phyloP scores from a whole-genome alignment of 1,140 invertebrate species.

The Pseudomyrmex cubaensis region DNA sequence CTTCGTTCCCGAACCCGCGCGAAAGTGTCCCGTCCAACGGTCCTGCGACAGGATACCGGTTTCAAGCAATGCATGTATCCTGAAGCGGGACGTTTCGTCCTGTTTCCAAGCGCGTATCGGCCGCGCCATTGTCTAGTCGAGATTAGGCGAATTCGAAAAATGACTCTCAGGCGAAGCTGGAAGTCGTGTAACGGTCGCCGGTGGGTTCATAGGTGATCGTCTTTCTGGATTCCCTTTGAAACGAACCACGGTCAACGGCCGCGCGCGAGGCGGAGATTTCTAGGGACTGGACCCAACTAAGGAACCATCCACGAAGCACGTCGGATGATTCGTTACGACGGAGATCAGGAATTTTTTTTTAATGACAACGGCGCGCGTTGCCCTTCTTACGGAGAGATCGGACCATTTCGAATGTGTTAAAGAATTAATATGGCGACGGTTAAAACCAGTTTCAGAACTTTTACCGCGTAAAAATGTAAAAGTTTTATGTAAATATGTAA shows the following conservation, averaged over 20 bases:
- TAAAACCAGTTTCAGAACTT: background rate
- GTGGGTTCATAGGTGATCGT: slow-evolving; percentile 71
- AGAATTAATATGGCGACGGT: background rate
- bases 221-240: slow-evolving; percentile 49
- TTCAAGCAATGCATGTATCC: slow-evolving; percentile 69
- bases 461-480: background rate
- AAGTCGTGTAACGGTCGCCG: slow-evolving; percentile 75
- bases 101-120: slow-evolving; percentile 47
- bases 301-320: background rate
- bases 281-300: slow-evolving; percentile 42
- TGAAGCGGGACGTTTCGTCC: slow-evolving; percentile 81
- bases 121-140: slow-evolving; percentile 64
- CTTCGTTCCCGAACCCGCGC: slow-evolving; percentile 50
- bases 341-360: slow-evolving; percentile 1
- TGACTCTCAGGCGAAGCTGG: slow-evolving; percentile 59
- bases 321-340: slow-evolving; percentile 53
- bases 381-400: background rate
- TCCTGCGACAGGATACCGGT: slow-evolving; percentile 84
- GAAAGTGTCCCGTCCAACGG: slow-evolving; percentile 76
- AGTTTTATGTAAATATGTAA: background rate
- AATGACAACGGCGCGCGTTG: background rate
- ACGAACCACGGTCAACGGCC: slow-evolving; percentile 53
- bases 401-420: background rate
- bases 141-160: slow-evolving; percentile 74
- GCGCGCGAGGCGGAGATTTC: slow-evolving; percentile 40